A percentile compares a stretch with the other conserved stretches of the same genome.
Evolutionary conservation across 1,140 invertebrate genomes (phyloP).

Genomic region (Periplaneta americana): DNA sequence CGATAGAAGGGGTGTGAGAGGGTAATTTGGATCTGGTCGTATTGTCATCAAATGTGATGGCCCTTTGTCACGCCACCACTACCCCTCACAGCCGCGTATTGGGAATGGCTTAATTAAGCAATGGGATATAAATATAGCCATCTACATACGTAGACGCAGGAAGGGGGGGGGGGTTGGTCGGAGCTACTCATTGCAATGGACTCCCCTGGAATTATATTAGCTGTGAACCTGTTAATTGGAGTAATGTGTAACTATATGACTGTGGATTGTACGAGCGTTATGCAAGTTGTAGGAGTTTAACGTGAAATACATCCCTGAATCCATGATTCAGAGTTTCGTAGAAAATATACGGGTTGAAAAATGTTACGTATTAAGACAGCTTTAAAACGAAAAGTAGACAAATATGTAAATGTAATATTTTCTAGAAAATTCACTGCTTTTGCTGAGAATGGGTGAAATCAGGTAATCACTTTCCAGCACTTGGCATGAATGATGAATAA

Average conservation of each 20-base stretch:
- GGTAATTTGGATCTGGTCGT: background rate
- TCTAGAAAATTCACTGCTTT: too few species aligned
- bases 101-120: background rate
- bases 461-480: too few species aligned
- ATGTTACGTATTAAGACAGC: too few species aligned
- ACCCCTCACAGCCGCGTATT: background rate
- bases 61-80: slow-evolving; percentile 5
- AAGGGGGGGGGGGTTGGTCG: background rate
- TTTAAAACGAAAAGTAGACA: too few species aligned
- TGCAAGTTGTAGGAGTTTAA: too few species aligned
- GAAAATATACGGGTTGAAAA: too few species aligned
- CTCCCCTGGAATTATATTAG: background rate
- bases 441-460: too few species aligned
- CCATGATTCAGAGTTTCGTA: too few species aligned
- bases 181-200: background rate
- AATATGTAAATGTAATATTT: too few species aligned
- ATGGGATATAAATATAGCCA: background rate
- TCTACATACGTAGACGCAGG: too few species aligned
- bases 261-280: background rate
- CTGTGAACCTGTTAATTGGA: background rate
- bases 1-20: background rate
- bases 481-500: too few species aligned
- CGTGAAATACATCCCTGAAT: too few species aligned
- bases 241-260: background rate
- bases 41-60: slow-evolving; percentile 1